Conservation (phyloP, 2,797 vertebrate species). For the Sebastes elongatus region DNA sequence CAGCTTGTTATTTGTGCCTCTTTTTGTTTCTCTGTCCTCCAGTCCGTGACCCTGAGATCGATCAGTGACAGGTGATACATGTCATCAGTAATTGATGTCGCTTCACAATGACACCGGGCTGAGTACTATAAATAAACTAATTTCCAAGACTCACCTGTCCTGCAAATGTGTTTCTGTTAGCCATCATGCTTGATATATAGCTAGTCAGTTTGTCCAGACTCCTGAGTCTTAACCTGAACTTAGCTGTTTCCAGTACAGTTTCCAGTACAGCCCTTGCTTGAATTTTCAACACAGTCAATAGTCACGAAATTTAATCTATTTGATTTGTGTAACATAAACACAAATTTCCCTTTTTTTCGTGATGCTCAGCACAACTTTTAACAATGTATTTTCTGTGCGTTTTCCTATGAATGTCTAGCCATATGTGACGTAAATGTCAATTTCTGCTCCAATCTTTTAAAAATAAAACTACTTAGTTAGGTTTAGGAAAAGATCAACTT, state of each 20-base stretch:
- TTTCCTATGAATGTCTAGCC: too few species aligned
- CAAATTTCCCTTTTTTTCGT: too few species aligned
- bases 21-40: slow-evolving; percentile 9
- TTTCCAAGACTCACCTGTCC: not conserved
- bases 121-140: not conserved
- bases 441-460: too few species aligned
- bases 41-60: slow-evolving; percentile 4
- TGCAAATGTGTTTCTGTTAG: not conserved
- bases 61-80: slow-evolving; percentile 5
- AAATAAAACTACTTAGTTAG: too few species aligned
- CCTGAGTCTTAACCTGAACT: not conserved
- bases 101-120: not conserved
- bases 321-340: too few species aligned
- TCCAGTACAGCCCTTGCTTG: too few species aligned
- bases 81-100: slow-evolving; percentile 7
- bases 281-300: too few species aligned
- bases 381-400: too few species aligned
- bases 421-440: too few species aligned
- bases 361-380: too few species aligned
- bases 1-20: slow-evolving; percentile 5
- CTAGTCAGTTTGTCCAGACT: not conserved
- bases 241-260: not conserved
- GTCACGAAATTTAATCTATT: too few species aligned
- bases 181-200: not conserved
- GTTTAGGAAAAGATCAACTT: too few species aligned